Evolutionary conservation across 2,888 invertebrate genomes (phyloP), one percentile per base, ranked within the genome.

Genomic region (Gisinianus flammeolus): DNA sequence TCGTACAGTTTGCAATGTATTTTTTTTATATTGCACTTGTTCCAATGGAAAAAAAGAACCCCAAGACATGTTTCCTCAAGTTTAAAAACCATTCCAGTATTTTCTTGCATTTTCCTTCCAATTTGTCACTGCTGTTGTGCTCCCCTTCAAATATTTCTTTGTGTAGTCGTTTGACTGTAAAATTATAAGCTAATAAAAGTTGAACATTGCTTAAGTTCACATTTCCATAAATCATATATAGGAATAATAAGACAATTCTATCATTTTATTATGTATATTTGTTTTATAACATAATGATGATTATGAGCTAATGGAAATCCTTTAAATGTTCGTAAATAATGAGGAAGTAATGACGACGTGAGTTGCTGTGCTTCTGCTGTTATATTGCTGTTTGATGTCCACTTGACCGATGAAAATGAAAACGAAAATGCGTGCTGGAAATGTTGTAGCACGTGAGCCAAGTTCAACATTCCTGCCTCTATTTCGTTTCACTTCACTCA

Each of bases 401-500:
- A n/a, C n/a, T n/a, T n/a, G 52, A 44, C 52, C 16, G 52, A 44
- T 58, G 22, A 58, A 58, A 58, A 58, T 58, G 62, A 58, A n/a
- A 22, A 58, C n/a, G 62, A 8, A 58, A 58, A 58, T 58, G 62
- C 62, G 62, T 58, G 62, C 22, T 12, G 62, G 6, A 22, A 58
- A 58, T 8, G 52, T 12, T 44, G 8, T 44, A 12, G 16, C 8
- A 16, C 52, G 52, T 16, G n/a, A n/a, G n/a, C n/a, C n/a, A n/a
- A n/a, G n/a, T n/a, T n/a, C n/a, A n/a, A n/a, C n/a, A n/a, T n/a
- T n/a, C n/a, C n/a, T n/a, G n/a, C n/a, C n/a, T n/a, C n/a, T n/a
- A n/a, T n/a, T n/a, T 16, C 52, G 52, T 16, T 58, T 58, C 16
- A 10, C n/a, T 12, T n/a, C n/a, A 66, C 26, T 66, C 22, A 66